A percentile compares a stretch with the other conserved stretches of the same genome.
Evolutionary conservation across 2,888 invertebrate genomes (phyloP).

Genomic region (Amiota minor): DNA sequence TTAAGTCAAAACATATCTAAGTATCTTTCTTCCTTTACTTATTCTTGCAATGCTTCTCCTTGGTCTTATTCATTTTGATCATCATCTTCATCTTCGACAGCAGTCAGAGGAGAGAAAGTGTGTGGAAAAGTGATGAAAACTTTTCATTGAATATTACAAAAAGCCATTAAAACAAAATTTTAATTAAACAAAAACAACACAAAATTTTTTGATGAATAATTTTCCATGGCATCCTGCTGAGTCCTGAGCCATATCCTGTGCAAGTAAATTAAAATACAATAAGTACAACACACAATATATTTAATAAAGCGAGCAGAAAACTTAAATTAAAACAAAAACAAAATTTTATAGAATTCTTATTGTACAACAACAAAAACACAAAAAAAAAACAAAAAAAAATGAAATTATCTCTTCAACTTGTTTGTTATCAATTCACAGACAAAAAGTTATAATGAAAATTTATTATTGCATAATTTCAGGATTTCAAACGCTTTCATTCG

Average conservation of each 20-base stretch:
- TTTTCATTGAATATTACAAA: conserved; percentile 23
- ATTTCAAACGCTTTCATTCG: not conserved
- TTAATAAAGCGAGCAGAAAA: not conserved
- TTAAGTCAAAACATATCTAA: conserved; percentile 9
- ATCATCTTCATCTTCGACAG: too few relatives aligned
- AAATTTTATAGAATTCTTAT: not conserved
- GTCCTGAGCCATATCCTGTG: not conserved
- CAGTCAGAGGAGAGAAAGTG: too few relatives aligned
- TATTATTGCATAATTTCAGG: conserved; percentile 6
- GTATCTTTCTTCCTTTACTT: not conserved
- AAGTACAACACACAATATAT: not conserved
- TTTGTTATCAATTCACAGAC: not conserved
- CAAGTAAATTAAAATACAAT: not conserved
- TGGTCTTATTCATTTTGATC: not conserved
- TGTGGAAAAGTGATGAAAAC: conserved; percentile 10
- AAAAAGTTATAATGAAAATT: not conserved
- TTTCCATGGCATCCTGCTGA: not conserved
- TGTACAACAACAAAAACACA: not conserved
- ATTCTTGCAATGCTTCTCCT: not conserved
- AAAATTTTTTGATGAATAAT: not conserved
- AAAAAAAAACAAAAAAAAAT: too few relatives aligned
- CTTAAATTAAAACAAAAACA: not conserved
- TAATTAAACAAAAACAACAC: conserved; percentile 38
- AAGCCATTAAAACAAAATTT: conserved; percentile 31
- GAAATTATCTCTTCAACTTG: not conserved